phyloP scores from a whole-genome alignment of 1,140 invertebrate species.

The Apolygus lucorum region DNA sequence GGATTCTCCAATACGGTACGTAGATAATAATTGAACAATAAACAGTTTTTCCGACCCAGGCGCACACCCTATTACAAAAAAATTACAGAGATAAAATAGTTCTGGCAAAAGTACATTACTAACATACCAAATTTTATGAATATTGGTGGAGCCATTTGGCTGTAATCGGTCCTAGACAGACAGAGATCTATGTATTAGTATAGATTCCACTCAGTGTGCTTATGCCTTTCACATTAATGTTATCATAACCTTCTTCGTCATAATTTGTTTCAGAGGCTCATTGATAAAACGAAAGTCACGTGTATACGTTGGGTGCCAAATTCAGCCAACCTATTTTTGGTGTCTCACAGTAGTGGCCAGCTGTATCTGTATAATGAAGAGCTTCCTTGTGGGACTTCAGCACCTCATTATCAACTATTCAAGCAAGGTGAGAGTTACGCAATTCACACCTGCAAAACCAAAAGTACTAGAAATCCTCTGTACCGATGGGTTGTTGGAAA shows the following conservation, averaged over 20 bases:
- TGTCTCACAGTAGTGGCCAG: slow-evolving; percentile 91
- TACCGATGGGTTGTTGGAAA: slow-evolving; percentile 79
- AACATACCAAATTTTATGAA: not conserved
- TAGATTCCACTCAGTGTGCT: too few species aligned
- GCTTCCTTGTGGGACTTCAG: slow-evolving; percentile 70
- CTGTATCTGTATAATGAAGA: slow-evolving; percentile 97
- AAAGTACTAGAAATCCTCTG: slow-evolving; percentile 89
- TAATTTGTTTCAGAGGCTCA: slow-evolving; percentile 78
- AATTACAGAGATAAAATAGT: too few species aligned
- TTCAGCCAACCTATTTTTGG: slow-evolving; percentile 85
- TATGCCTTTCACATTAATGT: too few species aligned
- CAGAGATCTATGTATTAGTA: too few species aligned
- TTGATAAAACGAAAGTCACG: slow-evolving; percentile 98
- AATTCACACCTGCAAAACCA: slow-evolving; percentile 92
- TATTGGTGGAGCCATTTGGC: too few species aligned
- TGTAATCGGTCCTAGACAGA: too few species aligned
- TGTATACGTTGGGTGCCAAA: slow-evolving; percentile 96
- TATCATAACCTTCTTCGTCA: too few species aligned
- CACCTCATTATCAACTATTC: slow-evolving; percentile 86
- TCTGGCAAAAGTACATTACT: not conserved
- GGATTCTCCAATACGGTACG: too few species aligned
- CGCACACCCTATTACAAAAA: too few species aligned
- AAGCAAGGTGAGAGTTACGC: slow-evolving; percentile 91
- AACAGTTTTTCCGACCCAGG: too few species aligned
- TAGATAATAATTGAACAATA: too few species aligned